Evolutionary conservation across 2,888 invertebrate genomes (phyloP), one percentile per base, ranked within the genome.

Genomic region (Luperina nickerlii): DNA sequence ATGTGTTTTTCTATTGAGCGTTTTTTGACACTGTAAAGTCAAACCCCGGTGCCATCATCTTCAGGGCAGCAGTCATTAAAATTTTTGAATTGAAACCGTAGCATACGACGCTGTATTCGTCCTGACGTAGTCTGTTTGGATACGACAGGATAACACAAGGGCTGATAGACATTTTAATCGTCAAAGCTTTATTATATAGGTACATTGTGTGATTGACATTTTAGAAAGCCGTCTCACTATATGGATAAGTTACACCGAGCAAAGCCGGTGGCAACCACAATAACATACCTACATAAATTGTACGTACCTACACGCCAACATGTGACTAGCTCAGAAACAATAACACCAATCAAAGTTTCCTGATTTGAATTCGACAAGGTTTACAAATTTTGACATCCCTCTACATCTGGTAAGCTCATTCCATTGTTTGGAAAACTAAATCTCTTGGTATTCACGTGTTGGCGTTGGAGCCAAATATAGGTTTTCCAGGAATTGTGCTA

Each of bases 391-490:
- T 62, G 73, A 48, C 42, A 62, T 7, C n/a, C 20, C 11, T 15
- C 15, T n/a, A 66, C 38, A 51, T 57, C 69, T 27, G 32, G 54
- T n/a, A 7, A 27, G 20, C 45, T 67, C 48, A 38, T 82, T 66
- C 38, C 15, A 18, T 42, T 78, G 71, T 74, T 82, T 78, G 62
- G 13, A 67, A 48, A 71, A 48, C 60, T 67, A 13, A 69, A 74
- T 32, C 54, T 63, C 38, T 42, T 27, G 20, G 5, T 62, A 63
- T 60, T 42, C 54, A 63, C 27, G 9, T 66, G 66, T 67, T 60
- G 42, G 13, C 18, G 51, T 48, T 42, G 11, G 11, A 32, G 62
- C 63, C 24, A 83, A 73, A 74, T 74, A 51, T 71, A 70, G 60
- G 38, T 62, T 20, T 5, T 68, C 62, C 71, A 13, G n/a, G 15